A percentile compares a stretch with the other conserved stretches of the same genome.
Conservation (phyloP, 2,797 vertebrate species). For the Mormyrus hasselquistii region DNA sequence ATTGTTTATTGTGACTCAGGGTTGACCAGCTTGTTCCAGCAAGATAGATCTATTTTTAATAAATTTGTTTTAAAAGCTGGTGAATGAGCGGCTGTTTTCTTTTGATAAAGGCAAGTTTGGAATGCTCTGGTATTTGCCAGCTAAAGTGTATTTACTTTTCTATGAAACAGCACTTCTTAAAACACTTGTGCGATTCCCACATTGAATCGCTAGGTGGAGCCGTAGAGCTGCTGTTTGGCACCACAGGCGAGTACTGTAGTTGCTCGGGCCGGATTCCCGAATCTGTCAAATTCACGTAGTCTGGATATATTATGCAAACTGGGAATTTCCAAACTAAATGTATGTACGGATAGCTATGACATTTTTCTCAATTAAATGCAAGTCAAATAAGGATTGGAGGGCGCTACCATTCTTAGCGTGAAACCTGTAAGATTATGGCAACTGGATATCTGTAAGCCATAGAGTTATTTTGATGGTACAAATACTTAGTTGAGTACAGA, state of each 20-base stretch:
- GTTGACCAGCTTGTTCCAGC: slow-evolving; percentile 34
- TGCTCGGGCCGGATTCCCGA: background rate
- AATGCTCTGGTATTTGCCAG: background rate
- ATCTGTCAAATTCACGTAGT: background rate
- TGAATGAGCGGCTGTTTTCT: background rate
- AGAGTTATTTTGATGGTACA: background rate
- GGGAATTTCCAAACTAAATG: background rate
- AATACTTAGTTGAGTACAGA: background rate
- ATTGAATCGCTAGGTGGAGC: slow-evolving; percentile 12
- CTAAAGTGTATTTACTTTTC: background rate
- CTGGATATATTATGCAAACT: background rate
- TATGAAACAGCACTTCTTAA: background rate
- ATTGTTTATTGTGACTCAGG: slow-evolving; percentile 30
- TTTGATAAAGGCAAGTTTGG: background rate
- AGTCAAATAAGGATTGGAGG: background rate
- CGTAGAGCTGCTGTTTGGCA: background rate
- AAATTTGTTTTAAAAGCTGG: slow-evolving; percentile 5
- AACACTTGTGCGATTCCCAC: background rate
- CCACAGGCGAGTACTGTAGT: background rate
- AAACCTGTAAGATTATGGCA: background rate
- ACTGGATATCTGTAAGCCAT: background rate
- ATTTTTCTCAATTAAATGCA: background rate
- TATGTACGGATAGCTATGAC: background rate
- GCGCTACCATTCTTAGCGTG: background rate
- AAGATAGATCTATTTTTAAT: slow-evolving; percentile 17